Evolutionary conservation across 2,113 vertebrate genomes (phyloP), one percentile per base, ranked within the genome.

Genomic region (Perognathus longimembris): DNA sequence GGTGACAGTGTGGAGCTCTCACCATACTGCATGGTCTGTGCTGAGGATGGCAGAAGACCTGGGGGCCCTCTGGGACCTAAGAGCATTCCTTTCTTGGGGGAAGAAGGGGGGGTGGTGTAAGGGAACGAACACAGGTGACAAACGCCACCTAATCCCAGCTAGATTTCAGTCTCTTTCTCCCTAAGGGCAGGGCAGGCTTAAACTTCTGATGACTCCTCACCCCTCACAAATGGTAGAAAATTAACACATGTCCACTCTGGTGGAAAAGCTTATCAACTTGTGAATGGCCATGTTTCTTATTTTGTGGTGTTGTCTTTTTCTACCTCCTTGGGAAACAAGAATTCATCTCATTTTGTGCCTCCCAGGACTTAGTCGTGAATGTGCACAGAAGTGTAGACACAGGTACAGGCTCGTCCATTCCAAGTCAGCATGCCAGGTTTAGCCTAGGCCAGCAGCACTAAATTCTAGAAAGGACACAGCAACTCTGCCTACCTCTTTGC

Each of bases 1-100:
- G 12, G 57, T 7, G 2, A 18, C 14, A 76, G 21, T 26, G 59
- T 22, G 22, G 26, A 26, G 45, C 26, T 75, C 45, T 87, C 78
- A 38, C 0, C 0, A 88, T 42, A 42, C 42, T 64, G 4, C 50
- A 86, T 45, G 17, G 3, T 15, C 36, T 66, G 69, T 0, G 6
- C 4, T 3, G 6, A 64, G 38, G 42, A 63, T 7, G 63, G 36
- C 0, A 3, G 70, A 36, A 66, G 36, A 14, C 28, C 69, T 45
- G 21, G 36, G 32, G 11, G n/a, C n/a, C n/a, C 17, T 28, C 10
- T 71, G 26, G 26, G 59, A 66, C 30, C 12, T 12, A 74, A 64
- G 30, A 9, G 32, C 26, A 30, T n/a, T 38, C 71, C 45, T 32
- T 78, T 45, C 36, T 12, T 83, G 20, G 71, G 69, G 86, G 42